Conservation (phyloP, 2,113 vertebrate genomes). For the Pantherophis guttatus region DNA sequence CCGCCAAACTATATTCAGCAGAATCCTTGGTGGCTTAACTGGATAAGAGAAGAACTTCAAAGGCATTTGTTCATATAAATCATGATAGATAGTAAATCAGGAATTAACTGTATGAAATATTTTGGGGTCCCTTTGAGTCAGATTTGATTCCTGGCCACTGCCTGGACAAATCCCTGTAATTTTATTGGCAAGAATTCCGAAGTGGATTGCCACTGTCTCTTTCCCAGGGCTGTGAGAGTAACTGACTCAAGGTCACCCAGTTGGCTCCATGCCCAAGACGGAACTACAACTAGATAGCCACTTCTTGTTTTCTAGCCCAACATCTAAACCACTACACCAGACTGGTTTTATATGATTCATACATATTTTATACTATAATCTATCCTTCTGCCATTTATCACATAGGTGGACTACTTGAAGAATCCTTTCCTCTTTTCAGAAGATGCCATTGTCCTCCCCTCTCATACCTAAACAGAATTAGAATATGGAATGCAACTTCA, state of each 20-base stretch:
- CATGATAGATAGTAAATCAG: constrained; percentile 4
- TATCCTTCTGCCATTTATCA: not conserved
- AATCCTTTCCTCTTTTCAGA: not conserved
- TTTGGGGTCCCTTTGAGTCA: not conserved
- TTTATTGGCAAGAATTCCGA: not conserved
- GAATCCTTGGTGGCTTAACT: not conserved
- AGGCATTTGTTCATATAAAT: not conserved
- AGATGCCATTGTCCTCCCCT: not conserved
- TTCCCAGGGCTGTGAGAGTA: not conserved
- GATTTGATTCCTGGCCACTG: not conserved
- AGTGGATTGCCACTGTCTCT: not conserved
- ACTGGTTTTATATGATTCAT: not conserved
- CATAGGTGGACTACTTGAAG: not conserved
- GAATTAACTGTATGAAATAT: not conserved
- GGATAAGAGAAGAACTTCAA: not conserved
- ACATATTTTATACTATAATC: not conserved
- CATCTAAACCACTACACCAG: not conserved
- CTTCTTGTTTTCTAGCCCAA: not conserved
- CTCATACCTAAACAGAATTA: not conserved
- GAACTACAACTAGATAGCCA: not conserved
- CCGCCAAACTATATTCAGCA: not conserved
- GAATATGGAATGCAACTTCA: not conserved
- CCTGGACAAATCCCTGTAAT: not conserved
- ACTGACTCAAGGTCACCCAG: not conserved
- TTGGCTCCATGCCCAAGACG: not conserved